phyloP scores from a whole-genome alignment of 1,140 invertebrate species.

The Catajapyx aquilonaris region DNA sequence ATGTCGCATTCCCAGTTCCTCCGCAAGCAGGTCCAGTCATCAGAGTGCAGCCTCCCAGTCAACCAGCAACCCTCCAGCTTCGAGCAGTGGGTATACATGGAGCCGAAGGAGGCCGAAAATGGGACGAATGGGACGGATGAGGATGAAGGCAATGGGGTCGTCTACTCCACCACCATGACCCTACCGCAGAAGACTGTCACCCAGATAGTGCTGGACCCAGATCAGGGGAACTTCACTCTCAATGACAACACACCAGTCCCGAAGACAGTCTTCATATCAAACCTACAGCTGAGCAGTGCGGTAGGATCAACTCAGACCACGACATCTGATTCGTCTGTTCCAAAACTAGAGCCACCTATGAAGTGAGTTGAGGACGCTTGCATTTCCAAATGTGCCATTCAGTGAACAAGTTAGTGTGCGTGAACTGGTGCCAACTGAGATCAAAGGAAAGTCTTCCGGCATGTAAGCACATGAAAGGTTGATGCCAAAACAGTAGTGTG shows the following conservation, averaged over 20 bases:
- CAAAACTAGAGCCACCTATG: too few species aligned
- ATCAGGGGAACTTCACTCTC: not conserved
- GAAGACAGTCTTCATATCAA: slow-evolving; percentile 1
- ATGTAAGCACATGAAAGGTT: too few species aligned
- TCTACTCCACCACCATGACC: slow-evolving; percentile 13
- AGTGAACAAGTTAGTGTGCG: too few species aligned
- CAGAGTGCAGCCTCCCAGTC: not conserved
- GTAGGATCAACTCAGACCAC: not conserved
- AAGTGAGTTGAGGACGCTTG: too few species aligned
- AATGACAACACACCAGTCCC: not conserved
- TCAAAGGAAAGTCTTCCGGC: too few species aligned
- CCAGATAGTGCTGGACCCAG: slow-evolving; percentile 11
- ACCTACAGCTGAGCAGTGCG: not conserved
- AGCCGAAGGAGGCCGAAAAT: slow-evolving; percentile 8
- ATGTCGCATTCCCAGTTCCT: slow-evolving; percentile 13
- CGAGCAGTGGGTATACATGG: slow-evolving; percentile 15
- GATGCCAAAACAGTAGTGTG: too few species aligned
- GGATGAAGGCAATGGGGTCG: slow-evolving; percentile 9
- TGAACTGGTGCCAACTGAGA: too few species aligned
- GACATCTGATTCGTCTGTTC: too few species aligned
- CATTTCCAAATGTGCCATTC: too few species aligned
- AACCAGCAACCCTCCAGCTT: slow-evolving; percentile 10
- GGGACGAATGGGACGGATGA: slow-evolving; percentile 4
- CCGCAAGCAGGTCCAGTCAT: not conserved
- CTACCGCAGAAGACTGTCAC: slow-evolving; percentile 14